Evolutionary conservation across 1,140 invertebrate species (phyloP), one percentile per base, ranked within the genome.

Genomic region (Papilio polyxenes): DNA sequence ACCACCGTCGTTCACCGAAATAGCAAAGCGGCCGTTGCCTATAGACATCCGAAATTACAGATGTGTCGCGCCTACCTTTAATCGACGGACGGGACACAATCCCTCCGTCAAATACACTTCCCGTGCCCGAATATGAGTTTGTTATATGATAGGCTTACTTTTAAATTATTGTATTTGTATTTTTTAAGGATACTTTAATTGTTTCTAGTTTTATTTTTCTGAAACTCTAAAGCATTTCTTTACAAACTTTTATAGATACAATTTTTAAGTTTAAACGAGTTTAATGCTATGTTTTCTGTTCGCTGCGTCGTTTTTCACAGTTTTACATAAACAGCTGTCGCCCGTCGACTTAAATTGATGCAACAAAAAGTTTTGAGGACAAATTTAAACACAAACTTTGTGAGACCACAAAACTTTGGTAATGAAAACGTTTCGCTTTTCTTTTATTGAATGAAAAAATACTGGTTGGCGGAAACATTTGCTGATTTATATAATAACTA

Each of bases 341-440:
- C 4, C 65, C 62, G 17, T 0, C 23, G 31, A 37, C 23, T 72
- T 72, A 72, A 72, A 72, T 72, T 72, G 65, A 72, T 72, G 37
- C 31, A 72, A 72, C 65, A 65, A 31, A 72, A 72, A 72, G 31
- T 72, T 72, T 11, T 31, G 65, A 31, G 13, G 31, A 37, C 31
- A 20, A 72, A 37, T 31, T 72, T 72, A 72, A 72, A 37, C 65
- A 72, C 65, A 72, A 72, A 40, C 65, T 72, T 17, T 37, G 11
- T 15, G 23, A 7, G 11, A 37, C 62, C 62, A 23, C 23, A 65
- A 23, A 37, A 72, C 65, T 72, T 72, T 72, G 31, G 11, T 72
- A 72, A 72, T 72, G 65, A 72, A 72, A 72, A 62, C 53, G 11
- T 5, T 72, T 72, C 65, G 65, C 65, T 72, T 72, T 72, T 37